phyloP scores from a whole-genome alignment of 1,140 invertebrate genomes.

The Macrobrachium nipponense region DNA sequence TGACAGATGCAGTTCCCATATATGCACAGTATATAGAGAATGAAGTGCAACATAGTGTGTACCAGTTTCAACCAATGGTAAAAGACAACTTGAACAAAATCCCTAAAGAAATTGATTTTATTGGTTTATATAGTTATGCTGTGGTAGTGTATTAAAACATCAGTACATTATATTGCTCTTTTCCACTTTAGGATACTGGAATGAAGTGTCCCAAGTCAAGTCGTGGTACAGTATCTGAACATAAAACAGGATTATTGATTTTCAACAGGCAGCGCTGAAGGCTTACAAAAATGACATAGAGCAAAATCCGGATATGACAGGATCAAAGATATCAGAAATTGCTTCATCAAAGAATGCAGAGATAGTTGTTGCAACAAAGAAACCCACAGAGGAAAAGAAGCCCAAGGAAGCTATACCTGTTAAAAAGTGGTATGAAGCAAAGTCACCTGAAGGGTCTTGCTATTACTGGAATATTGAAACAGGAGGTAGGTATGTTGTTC shows the following conservation, averaged over 20 bases:
- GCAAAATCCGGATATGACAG: constrained; percentile 79
- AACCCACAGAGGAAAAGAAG: constrained; percentile 68
- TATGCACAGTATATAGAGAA: no score
- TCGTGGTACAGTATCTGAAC: not conserved
- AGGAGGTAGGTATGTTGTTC: constrained; percentile 73
- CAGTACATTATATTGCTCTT: no score
- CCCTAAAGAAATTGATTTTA: no score
- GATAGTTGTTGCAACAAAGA: constrained; percentile 63
- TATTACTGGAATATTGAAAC: constrained; percentile 87
- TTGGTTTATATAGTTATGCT: no score
- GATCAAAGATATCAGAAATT: constrained; percentile 63
- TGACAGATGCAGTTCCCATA: no score
- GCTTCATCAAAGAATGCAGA: constrained; percentile 65
- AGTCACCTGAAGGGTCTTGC: constrained; percentile 77
- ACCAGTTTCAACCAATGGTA: no score
- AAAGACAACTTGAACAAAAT: no score
- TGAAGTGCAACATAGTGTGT: no score
- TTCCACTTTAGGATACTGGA: no score
- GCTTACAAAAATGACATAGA: constrained; percentile 85
- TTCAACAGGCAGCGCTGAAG: constrained; percentile 76
- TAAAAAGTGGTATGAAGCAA: constrained; percentile 79
- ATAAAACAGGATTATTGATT: constrained; percentile 46
- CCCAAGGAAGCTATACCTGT: constrained; percentile 57
- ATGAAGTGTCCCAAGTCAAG: no score
- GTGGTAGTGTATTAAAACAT: no score